A percentile compares a stretch with the other conserved stretches of the same genome.
phyloP scores from a whole-genome alignment of 2,888 invertebrate genomes.

The Drosophila ezoana region DNA sequence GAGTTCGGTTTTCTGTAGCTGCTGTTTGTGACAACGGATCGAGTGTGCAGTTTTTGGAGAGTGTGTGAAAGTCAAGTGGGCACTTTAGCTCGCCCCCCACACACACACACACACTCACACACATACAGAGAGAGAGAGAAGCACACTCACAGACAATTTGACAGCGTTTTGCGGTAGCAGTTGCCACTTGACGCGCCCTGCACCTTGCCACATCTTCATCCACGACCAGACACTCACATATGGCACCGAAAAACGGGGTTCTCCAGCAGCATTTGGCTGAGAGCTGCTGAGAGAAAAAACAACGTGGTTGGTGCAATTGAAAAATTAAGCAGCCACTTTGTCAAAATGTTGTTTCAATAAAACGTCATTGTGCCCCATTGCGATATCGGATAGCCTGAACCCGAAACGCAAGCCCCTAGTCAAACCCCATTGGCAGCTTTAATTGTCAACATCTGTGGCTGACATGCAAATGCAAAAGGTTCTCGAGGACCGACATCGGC shows the following conservation, averaged over 20 bases:
- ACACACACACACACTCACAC: slow-evolving; percentile 21
- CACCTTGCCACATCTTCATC: slow-evolving; percentile 38
- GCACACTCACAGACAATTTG: slow-evolving; percentile 38
- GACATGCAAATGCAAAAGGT: slow-evolving; percentile 75
- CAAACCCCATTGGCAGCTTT: slow-evolving; percentile 57
- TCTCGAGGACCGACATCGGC: slow-evolving; percentile 33
- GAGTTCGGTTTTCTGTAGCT: slow-evolving; percentile 37
- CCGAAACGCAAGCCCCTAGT: slow-evolving; percentile 2
- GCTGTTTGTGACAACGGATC: slow-evolving; percentile 69
- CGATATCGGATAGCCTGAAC: slow-evolving; percentile 1
- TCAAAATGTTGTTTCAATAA: slow-evolving; percentile 71
- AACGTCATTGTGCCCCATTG: slow-evolving; percentile 11
- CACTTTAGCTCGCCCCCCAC: slow-evolving; percentile 51
- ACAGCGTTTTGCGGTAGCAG: slow-evolving; percentile 69
- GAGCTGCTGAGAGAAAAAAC: not conserved
- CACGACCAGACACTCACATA: slow-evolving; percentile 21
- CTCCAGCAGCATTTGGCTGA: slow-evolving; percentile 15
- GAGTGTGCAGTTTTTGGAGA: slow-evolving; percentile 68
- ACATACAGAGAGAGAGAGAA: slow-evolving; percentile 5
- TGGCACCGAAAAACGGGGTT: slow-evolving; percentile 2
- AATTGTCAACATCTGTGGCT: slow-evolving; percentile 74
- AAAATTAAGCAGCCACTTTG: slow-evolving; percentile 79
- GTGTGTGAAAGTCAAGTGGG: slow-evolving; percentile 71
- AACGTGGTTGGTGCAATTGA: slow-evolving; percentile 60
- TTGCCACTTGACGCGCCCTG: slow-evolving; percentile 63